Base-by-base conservation (phyloP, 2,888 invertebrate species). In the Agelastica alni region DNA sequence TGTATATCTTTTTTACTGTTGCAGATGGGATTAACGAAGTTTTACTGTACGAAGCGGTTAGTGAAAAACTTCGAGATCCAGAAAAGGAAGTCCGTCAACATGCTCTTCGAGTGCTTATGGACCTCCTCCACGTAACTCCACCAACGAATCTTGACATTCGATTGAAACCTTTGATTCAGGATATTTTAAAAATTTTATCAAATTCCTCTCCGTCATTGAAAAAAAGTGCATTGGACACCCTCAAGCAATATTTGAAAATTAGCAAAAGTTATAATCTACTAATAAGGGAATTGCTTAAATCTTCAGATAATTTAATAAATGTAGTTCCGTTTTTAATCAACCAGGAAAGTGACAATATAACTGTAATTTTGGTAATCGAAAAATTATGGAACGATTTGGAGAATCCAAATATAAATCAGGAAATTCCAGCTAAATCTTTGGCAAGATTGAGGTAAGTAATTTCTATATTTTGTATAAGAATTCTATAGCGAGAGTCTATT, bases 71-170 rank as follows among this genome's bases (percentile, higher is more conserved):
- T 37, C 81, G 84, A 30, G 89, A 89, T 72, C 88, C 90, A 1
- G 91, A 92, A 74, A 88, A 89, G 85, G 90, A 91, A 76, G 91
- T 92, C 26, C 83, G 91, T 6, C 87, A 91, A 61, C 90, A 92
- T 74, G 91, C 91, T 17, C 78, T 92, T 4, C 78, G 91, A 45
- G 90, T 93, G 5, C 81, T 92, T 28, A 85, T 86, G 18, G 91
- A 92, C 75, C 83, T 92, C 1, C 79, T 93, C 41, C 89, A 91
- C 2, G 85, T 89, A 31, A 82, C 91, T 59, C 83, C 84, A 32
- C 61, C 62, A 36, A 81, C 83, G 43, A 83, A 83, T 46, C 80
- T 91, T 10, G 87, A 91, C 62, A 80, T 82, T 54, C 84, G 87
- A 51, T 86, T 91, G 79, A 77, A 79, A 47, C 75, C 77, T 7